Percentiles rank a stretch among this genome's conserved stretches.
Evolutionary conservation across 2,113 vertebrate species (phyloP).

Genomic region (Gorsachius goisagi): DNA sequence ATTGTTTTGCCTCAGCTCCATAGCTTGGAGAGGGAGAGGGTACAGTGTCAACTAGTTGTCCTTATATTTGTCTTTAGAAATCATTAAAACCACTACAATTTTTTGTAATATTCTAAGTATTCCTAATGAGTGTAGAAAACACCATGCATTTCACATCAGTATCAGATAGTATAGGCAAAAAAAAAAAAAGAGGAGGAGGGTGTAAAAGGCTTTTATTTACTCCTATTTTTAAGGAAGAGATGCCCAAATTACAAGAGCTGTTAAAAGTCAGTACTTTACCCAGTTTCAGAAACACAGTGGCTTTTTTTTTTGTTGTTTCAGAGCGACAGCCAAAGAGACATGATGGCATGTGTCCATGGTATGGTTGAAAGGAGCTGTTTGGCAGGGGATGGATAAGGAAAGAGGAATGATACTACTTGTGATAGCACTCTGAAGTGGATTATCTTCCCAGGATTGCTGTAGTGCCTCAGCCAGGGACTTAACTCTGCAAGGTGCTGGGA

Average conservation of each 20-base stretch:
- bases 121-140: neutral
- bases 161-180: neutral
- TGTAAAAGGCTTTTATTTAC: neutral
- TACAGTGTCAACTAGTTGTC: neutral
- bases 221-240: neutral
- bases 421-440: neutral
- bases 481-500: neutral
- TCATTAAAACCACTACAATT: neutral
- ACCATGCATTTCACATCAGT: neutral
- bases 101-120: neutral
- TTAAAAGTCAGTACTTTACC: neutral
- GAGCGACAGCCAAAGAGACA: neutral
- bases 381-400: neutral
- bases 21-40: neutral
- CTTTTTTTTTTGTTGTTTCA: neutral
- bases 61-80: neutral
- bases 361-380: neutral
- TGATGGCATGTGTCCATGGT: too few relatives aligned
- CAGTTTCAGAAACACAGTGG: neutral
- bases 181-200: accelerated
- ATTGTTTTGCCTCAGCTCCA: neutral
- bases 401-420: neutral
- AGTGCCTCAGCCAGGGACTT: neutral
- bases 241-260: neutral
- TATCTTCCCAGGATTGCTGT: neutral